Base-by-base conservation (phyloP, 2,797 vertebrate species). In the Oreochromis mossambicus region DNA sequence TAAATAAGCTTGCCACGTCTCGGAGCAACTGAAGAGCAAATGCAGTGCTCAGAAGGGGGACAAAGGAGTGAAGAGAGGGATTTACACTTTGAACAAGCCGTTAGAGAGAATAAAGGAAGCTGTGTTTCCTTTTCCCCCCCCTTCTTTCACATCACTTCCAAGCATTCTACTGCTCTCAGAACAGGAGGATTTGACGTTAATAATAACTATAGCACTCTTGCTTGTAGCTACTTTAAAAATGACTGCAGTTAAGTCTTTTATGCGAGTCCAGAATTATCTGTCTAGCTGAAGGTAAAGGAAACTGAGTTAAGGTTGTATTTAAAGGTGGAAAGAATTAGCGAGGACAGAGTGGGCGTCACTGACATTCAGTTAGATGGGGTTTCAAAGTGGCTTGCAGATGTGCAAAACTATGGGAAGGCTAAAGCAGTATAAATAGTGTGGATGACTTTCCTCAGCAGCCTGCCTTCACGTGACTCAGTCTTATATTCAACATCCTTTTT, bases 1-100 rank as follows among this genome's bases (percentile, higher is more conserved):
- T 95, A 95, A 96, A 95, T 95, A 90, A 95, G 93, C 85, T 91
- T 9, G 75, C 83, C 79, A 0, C 11, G 83, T 93, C 94, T 92
- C 92, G 7, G 87, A 92, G 93, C 94, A 92, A 92, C 92, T 84
- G 92, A 94, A 88, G 86, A 77, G 88, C 87, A 83, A 94, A 91
- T 43, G 70, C 7, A 3, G n/a, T 5, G 36, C 83, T 87, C 84
- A 84, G 77, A 77, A 46, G 2, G 85, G 68, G 82, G 82, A 90
- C 92, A 93, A 92, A 90, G 89, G 87, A 41, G 73, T 13, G 63
- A 79, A 87, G 90, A 85, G 90, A 87, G 83, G 86, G 89, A 90
- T 92, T 92, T 91, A 93, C 83, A 79, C 84, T 87, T 77, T 84
- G 83, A 91, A 79, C 81, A 63, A 90, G 79, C 56, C 12, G 36